Evolutionary conservation across 1,140 invertebrate genomes (phyloP), one percentile per base, ranked within the genome.

Genomic region (Antheraea mylitta): DNA sequence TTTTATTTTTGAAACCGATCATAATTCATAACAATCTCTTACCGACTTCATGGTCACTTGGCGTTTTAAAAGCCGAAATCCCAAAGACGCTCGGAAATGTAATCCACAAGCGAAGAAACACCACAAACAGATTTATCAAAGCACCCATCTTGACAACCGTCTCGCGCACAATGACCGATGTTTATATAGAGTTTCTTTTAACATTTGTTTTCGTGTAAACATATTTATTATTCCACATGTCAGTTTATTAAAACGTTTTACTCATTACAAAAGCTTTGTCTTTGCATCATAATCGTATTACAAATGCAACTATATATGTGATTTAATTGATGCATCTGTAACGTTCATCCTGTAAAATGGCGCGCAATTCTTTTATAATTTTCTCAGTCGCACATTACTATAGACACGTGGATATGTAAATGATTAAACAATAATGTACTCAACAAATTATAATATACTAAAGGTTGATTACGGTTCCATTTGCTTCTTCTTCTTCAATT

Each of bases 341-440:
- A 65, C 58, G 38, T 64, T 63, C 48, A 63, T 64, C 62, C 36
- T 48, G 8, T 16, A 65, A 69, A 64, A 19, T 58, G 61, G 7
- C 38, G 61, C 67, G 67, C 67, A 69, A 59, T 69, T 16, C 5
- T 53, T 53, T 53, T 16, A 53, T 16, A 10, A 16, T 53, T 53
- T 53, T 53, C 22, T 30, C 48, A 58, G 48, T 58, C 18, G 48
- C 13, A 4, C 9, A 18, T 18, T 48, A 53, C 59, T 22, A n/a
- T 48, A 67, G 42, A 48, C 59, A 68, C 59, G 67, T 67, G 66
- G 22, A 30, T 30, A 30, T 30, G 22, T 30, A 30, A 30, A 30
- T 30, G 22, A 30, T 30, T 30, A 30, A 30, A 30, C 22, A 30
- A 30, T 30, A 30, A 30, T 30, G 22, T 30, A 30, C 22, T 30